These are phyloP conservation scores for Diphyllodes magnificus DNA, from an alignment of 2,113 vertebrate species.

Conservation along the genomic window DNA sequence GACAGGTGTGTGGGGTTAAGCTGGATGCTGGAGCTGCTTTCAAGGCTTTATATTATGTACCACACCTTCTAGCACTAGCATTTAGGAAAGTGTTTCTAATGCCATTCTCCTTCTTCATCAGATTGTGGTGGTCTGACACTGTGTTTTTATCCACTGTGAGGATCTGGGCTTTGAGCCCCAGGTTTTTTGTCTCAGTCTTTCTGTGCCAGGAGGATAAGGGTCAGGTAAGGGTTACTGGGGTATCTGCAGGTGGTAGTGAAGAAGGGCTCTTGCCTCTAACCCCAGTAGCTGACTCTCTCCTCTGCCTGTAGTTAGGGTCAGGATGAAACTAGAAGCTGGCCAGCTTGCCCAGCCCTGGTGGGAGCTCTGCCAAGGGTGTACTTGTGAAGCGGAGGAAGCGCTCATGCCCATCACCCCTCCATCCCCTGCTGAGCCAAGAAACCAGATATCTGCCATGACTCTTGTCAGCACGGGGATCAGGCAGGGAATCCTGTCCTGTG, in stretches of 20 bases:
- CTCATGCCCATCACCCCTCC: not conserved
- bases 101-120: not conserved
- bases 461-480: conserved; percentile 45
- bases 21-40: not conserved
- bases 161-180: not conserved
- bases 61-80: not conserved
- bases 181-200: not conserved
- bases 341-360: not conserved
- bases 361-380: conserved; percentile 12
- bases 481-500: not conserved
- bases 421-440: conserved; percentile 14
- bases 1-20: not conserved
- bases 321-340: not conserved
- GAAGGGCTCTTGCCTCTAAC: not conserved
- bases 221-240: not conserved
- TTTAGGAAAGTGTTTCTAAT: not conserved
- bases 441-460: conserved; percentile 19
- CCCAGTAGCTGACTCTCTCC: not conserved
- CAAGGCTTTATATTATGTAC: not conserved
- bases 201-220: not conserved
- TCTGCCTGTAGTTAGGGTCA: not conserved
- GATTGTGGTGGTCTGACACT: not conserved
- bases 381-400: not conserved
- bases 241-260: not conserved
- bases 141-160: not conserved